A percentile compares a stretch with the other conserved stretches of the same genome.
Evolutionary conservation across 2,797 vertebrate genomes (phyloP).

Genomic region (Silurus aristotelis): DNA sequence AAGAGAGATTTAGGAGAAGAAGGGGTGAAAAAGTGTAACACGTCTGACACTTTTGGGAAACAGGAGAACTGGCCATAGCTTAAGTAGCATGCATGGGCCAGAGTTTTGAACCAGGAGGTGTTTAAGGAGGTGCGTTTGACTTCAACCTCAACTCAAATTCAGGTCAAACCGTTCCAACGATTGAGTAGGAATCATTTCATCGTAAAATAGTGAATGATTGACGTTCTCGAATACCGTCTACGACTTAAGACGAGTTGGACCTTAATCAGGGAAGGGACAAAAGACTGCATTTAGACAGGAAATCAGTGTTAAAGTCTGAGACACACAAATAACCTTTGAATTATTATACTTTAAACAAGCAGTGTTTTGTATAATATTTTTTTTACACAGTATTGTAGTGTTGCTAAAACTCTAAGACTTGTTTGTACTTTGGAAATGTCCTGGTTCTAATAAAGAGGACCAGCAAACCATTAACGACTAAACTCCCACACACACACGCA

Average conservation of each 20-base stretch:
- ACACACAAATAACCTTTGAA: too few species aligned
- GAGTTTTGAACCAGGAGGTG: constrained; percentile 3
- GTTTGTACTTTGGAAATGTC: too few species aligned
- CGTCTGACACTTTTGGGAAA: not conserved
- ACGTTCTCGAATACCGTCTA: not conserved
- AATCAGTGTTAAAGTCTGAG: not conserved
- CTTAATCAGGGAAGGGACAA: not conserved
- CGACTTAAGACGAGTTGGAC: not conserved
- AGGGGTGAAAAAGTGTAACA: not conserved
- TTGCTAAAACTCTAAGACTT: too few species aligned
- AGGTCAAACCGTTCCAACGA: constrained; percentile 2
- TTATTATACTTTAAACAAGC: too few species aligned
- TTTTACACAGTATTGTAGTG: too few species aligned
- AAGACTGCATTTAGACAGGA: not conserved
- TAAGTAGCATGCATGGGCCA: not conserved
- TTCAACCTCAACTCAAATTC: not conserved
- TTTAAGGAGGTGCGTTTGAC: not conserved
- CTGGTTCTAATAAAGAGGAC: too few species aligned
- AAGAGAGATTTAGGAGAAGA: not conserved
- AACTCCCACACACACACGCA: too few species aligned
- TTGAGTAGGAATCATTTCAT: not conserved
- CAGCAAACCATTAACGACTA: too few species aligned
- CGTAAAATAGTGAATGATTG: constrained; percentile 28
- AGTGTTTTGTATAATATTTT: too few species aligned
- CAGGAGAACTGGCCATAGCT: not conserved